A percentile compares a stretch with the other conserved stretches of the same genome.
These are phyloP conservation scores for Xenus cinereus DNA, from an alignment of 2,113 vertebrate genomes.

Conservation along the genomic window DNA sequence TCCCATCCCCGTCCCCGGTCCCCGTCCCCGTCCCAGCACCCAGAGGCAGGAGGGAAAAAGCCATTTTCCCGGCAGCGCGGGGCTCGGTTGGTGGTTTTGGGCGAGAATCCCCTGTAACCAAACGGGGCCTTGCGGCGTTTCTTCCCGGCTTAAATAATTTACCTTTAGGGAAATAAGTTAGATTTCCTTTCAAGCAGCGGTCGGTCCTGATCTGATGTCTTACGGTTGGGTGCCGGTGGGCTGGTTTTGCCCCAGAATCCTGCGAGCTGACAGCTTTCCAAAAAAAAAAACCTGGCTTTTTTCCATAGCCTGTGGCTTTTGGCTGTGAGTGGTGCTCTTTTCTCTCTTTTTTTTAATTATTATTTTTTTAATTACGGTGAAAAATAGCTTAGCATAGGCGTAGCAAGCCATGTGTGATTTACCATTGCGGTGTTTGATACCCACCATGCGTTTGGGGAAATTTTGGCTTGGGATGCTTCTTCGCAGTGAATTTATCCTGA, in stretches of 20 bases:
- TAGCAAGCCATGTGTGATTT: not conserved
- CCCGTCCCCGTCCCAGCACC: not conserved
- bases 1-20: not conserved
- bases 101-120: fast-evolving
- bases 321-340: not conserved
- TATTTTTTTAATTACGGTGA: not conserved
- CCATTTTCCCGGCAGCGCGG: not conserved
- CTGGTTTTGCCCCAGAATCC: not conserved
- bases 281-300: not conserved
- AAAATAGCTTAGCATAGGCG: not conserved
- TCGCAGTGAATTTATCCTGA: not conserved
- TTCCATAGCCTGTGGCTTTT: not conserved
- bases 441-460: not conserved
- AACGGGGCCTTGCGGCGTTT: not conserved
- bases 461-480: not conserved
- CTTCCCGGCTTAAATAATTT: not conserved
- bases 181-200: not conserved
- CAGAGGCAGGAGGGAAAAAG: constrained; percentile 3
- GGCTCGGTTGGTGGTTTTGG: not conserved
- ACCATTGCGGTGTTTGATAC: not conserved
- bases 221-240: not conserved
- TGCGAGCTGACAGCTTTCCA: not conserved
- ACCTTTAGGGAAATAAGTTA: not conserved
- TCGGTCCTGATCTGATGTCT: not conserved
- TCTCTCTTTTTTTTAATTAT: not conserved